These are phyloP conservation scores for Diuraphis noxia DNA, from an alignment of 1,140 invertebrate species.

Conservation along the genomic window DNA sequence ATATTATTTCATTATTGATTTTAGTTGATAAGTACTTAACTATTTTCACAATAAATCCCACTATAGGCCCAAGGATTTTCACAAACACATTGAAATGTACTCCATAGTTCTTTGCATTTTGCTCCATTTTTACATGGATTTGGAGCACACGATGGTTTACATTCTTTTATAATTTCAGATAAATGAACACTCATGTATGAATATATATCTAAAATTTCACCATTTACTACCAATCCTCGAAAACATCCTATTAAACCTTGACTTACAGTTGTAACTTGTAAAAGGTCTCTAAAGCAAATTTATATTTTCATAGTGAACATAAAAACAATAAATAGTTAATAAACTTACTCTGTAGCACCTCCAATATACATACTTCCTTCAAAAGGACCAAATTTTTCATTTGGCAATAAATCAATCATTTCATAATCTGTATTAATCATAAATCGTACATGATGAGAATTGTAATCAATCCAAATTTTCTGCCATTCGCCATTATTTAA, in stretches of 20 bases:
- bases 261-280: constrained; percentile 75
- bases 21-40: constrained; percentile 64
- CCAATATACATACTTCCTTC: constrained; percentile 92
- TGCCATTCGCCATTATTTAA: constrained; percentile 93
- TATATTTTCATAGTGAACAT: not conserved
- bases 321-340: not conserved
- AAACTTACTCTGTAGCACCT: constrained; percentile 80
- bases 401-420: constrained; percentile 81
- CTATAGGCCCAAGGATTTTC: constrained; percentile 88
- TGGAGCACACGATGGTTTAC: constrained; percentile 89
- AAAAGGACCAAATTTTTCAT: constrained; percentile 88
- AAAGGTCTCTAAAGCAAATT: constrained; percentile 68
- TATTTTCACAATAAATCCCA: constrained; percentile 85
- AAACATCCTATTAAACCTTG: constrained; percentile 92
- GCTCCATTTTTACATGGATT: constrained; percentile 91
- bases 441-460: constrained; percentile 90
- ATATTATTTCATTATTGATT: constrained; percentile 7
- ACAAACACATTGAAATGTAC: constrained; percentile 86
- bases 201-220: constrained; percentile 86
- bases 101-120: constrained; percentile 89
- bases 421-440: constrained; percentile 87
- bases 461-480: constrained; percentile 92
- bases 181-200: constrained; percentile 91
- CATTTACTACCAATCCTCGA: constrained; percentile 86
- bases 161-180: constrained; percentile 88